Percentiles rank a stretch among this genome's conserved stretches.
These are phyloP conservation scores for Hephaestus fuliginosus DNA, from an alignment of 2,797 vertebrate species.

Conservation along the genomic window DNA sequence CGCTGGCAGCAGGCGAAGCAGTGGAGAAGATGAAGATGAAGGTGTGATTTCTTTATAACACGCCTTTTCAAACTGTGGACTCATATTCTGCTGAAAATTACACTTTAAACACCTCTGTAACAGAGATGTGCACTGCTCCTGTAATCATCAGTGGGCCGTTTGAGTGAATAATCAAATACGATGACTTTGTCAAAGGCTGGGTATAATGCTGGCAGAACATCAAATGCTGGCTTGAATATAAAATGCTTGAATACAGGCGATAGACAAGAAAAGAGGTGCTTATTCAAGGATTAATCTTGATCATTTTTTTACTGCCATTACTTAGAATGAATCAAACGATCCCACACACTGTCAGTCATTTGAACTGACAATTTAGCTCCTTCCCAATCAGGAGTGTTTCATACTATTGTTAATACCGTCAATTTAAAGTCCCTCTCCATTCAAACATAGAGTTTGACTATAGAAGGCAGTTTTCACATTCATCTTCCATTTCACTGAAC, in stretches of 20 bases:
- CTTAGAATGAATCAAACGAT: neutral
- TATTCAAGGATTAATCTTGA: slow-evolving; percentile 13
- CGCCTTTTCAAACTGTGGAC: slow-evolving; percentile 27
- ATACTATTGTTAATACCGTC: too few relatives aligned
- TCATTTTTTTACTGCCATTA: neutral
- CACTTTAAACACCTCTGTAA: slow-evolving; percentile 22
- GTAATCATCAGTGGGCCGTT: slow-evolving; percentile 26
- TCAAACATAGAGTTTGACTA: neutral
- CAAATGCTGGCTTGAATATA: slow-evolving; percentile 16
- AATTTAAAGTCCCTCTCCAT: too few relatives aligned
- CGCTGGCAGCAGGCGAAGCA: slow-evolving; percentile 29
- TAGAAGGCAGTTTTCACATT: neutral
- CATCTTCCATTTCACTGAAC: neutral
- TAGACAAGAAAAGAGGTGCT: slow-evolving; percentile 12
- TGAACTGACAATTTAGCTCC: neutral
- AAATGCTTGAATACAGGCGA: slow-evolving; percentile 9
- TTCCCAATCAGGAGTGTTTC: neutral
- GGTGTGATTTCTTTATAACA: slow-evolving; percentile 39
- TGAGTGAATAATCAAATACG: slow-evolving; percentile 24
- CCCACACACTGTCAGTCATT: neutral
- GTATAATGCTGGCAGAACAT: slow-evolving; percentile 39
- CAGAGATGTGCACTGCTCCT: neutral
- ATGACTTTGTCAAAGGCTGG: slow-evolving; percentile 29
- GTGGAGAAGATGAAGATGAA: slow-evolving; percentile 37
- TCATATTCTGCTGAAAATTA: slow-evolving; percentile 38